These are phyloP conservation scores for Ascidia mentula DNA, from an alignment of 23 tunicate species.

Conservation along the genomic window DNA sequence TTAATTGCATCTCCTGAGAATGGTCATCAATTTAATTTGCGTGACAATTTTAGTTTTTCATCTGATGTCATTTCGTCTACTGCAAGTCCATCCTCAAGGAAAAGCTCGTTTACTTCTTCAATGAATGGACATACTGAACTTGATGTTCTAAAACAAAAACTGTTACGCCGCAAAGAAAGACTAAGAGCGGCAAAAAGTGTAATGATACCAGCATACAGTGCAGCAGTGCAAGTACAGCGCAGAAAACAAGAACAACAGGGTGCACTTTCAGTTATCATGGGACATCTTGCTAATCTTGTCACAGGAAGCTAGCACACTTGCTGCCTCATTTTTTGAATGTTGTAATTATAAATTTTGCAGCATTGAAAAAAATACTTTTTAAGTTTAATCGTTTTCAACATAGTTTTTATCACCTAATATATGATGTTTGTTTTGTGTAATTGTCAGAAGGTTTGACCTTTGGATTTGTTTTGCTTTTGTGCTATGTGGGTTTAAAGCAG, in stretches of 20 bases:
- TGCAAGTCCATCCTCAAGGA: slow-evolving; percentile 22
- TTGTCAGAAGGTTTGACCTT: neutral
- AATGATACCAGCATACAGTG: slow-evolving; percentile 62
- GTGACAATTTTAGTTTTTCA: slow-evolving; percentile 13
- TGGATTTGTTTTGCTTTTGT: neutral
- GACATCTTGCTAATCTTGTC: slow-evolving; percentile 32
- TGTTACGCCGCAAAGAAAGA: slow-evolving; percentile 47
- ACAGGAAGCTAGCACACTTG: neutral
- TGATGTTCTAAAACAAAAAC: slow-evolving; percentile 24
- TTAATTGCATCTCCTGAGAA: slow-evolving; percentile 34
- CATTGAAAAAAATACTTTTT: neutral
- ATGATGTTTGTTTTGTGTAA: neutral
- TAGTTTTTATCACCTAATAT: slow-evolving; percentile 2
- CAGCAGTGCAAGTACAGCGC: slow-evolving; percentile 45
- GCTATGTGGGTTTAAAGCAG: neutral
- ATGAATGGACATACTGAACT: neutral
- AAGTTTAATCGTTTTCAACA: slow-evolving; percentile 8
- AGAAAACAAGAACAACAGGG: slow-evolving; percentile 38
- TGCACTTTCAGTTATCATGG: slow-evolving; percentile 30
- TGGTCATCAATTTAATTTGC: neutral
- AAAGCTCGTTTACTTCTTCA: slow-evolving; percentile 22
- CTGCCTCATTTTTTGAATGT: neutral
- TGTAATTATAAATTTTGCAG: neutral
- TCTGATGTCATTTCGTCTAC: slow-evolving; percentile 6
- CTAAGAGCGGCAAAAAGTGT: slow-evolving; percentile 42